Percentiles rank a stretch among this genome's conserved stretches.
These are phyloP conservation scores for Tipula confusa DNA, from an alignment of 2,888 invertebrate species.

Conservation along the genomic window DNA sequence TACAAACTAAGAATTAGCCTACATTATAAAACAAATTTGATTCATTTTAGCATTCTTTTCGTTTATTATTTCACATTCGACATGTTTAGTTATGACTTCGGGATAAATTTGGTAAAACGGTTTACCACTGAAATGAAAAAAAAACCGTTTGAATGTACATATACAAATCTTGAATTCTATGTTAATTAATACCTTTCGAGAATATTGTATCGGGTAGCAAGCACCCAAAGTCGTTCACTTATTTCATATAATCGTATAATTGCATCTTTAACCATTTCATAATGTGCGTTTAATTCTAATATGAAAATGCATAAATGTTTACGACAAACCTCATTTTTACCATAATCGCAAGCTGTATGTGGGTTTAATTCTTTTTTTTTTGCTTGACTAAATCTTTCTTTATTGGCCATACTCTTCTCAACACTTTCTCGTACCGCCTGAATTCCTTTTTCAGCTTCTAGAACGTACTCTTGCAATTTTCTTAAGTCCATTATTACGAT, in stretches of 20 bases:
- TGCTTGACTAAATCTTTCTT: not conserved
- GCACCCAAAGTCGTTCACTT: not conserved
- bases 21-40: not conserved
- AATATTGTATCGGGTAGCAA: not conserved
- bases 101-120: not conserved
- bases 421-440: not conserved
- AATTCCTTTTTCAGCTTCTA: not conserved
- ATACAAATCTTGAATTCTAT: not conserved
- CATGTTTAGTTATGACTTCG: not conserved
- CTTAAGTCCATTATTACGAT: too few relatives aligned
- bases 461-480: not conserved
- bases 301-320: not conserved
- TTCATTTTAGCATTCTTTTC: conserved; percentile 13
- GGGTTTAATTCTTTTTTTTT: not conserved
- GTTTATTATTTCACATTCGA: conserved; percentile 15
- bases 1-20: not conserved
- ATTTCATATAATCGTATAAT: not conserved
- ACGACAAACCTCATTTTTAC: not conserved
- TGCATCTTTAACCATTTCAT: not conserved
- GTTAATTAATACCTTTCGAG: not conserved
- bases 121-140: not conserved
- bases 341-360: not conserved
- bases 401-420: not conserved
- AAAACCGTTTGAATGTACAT: not conserved
- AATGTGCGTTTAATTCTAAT: not conserved